Conservation (phyloP, 2,797 vertebrate genomes). For the Eupleurogrammus muticus region DNA sequence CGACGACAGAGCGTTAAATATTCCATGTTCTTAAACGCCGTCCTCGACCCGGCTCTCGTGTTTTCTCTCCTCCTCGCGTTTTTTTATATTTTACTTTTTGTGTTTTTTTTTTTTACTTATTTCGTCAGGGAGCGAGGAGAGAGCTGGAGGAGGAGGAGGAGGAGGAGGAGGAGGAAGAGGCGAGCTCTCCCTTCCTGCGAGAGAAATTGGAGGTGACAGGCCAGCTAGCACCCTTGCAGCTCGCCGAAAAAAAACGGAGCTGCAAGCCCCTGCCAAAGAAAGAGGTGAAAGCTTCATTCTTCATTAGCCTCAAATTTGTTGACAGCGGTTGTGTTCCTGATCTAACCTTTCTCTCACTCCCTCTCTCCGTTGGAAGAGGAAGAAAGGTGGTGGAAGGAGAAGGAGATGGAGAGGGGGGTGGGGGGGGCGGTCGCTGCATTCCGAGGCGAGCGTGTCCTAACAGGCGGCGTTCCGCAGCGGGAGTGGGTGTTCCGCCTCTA, state of each 20-base stretch:
- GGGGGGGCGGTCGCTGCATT: slow-evolving; percentile 73
- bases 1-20: no score
- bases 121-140: slow-evolving; percentile 83
- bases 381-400: no score
- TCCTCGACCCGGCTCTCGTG: slow-evolving; percentile 56
- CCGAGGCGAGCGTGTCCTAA: slow-evolving; percentile 77
- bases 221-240: slow-evolving; percentile 91
- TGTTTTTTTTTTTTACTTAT: slow-evolving; percentile 66
- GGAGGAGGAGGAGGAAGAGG: slow-evolving; percentile 78
- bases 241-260: slow-evolving; percentile 88
- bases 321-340: slow-evolving; percentile 83
- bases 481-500: slow-evolving; percentile 82
- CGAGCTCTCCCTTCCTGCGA: slow-evolving; percentile 86
- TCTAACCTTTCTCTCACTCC: slow-evolving; percentile 82
- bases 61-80: slow-evolving; percentile 19
- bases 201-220: slow-evolving; percentile 91
- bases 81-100: slow-evolving; percentile 33
- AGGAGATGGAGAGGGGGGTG: no score
- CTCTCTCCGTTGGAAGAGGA: slow-evolving; percentile 27
- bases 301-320: slow-evolving; percentile 87
- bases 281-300: slow-evolving; percentile 94
- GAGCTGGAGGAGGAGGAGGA: slow-evolving; percentile 78
- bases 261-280: slow-evolving; percentile 88
- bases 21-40: no score
- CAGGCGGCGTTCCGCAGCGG: slow-evolving; percentile 72